These are phyloP conservation scores for Planiliza haematocheilus DNA, from an alignment of 2,113 vertebrate genomes.

Conservation along the genomic window DNA sequence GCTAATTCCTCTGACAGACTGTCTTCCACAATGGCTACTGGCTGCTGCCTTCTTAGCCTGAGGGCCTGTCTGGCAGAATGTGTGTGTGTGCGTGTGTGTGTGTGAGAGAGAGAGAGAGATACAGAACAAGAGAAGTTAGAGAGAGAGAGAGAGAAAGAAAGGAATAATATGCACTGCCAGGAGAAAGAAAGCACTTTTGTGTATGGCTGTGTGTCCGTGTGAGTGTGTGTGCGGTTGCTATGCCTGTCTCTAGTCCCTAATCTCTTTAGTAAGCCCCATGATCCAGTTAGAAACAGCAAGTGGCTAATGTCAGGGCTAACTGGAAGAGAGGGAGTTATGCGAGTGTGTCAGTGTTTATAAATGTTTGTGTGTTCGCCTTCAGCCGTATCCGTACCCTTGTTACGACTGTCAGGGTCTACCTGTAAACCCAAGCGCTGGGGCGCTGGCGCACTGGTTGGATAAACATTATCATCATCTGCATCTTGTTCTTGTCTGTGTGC, in stretches of 20 bases:
- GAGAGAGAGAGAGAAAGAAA: constrained; percentile 33
- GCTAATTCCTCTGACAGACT: constrained; percentile 72
- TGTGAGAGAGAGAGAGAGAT: not conserved
- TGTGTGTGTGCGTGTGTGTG: not conserved
- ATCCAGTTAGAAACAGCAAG: constrained; percentile 92
- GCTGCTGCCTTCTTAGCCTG: constrained; percentile 67
- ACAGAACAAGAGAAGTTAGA: constrained; percentile 13
- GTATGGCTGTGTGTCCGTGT: constrained; percentile 26
- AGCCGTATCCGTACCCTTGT: constrained; percentile 21
- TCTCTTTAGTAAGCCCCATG: constrained; percentile 93
- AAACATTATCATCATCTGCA: constrained; percentile 34
- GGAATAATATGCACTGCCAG: constrained; percentile 41
- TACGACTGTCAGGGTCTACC: constrained; percentile 31
- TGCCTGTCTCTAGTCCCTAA: constrained; percentile 86
- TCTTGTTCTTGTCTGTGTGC: not conserved
- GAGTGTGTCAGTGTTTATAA: constrained; percentile 19
- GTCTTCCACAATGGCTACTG: constrained; percentile 62
- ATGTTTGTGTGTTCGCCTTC: constrained; percentile 23
- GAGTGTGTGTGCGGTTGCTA: constrained; percentile 62
- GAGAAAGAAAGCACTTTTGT: constrained; percentile 30
- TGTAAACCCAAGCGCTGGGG: constrained; percentile 34
- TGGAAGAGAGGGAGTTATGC: constrained; percentile 84
- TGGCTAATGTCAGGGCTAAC: constrained; percentile 91
- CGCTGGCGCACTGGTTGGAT: constrained; percentile 32
- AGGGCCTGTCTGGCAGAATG: constrained; percentile 53